A percentile compares a stretch with the other conserved stretches of the same genome.
Conservation (phyloP, 2,113 vertebrate genomes). For the Calonectris borealis region DNA sequence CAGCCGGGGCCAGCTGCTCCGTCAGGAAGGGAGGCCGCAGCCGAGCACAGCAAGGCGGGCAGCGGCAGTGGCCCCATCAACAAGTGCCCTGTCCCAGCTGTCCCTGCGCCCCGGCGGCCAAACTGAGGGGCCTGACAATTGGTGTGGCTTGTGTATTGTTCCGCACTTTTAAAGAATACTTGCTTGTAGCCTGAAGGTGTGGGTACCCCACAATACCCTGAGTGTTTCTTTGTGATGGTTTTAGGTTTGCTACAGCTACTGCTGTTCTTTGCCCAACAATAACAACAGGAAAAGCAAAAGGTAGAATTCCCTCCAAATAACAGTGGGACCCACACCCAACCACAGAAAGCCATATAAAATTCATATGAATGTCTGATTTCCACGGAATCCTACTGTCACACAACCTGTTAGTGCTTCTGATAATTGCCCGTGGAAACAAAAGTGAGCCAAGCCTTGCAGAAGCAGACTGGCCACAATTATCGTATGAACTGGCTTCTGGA, state of each 20-base stretch:
- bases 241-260: not conserved
- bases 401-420: not conserved
- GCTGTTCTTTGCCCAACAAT: not conserved
- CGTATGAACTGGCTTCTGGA: not conserved
- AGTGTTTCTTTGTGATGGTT: not conserved
- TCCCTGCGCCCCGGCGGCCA: not conserved
- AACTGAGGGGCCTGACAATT: not conserved
- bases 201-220: not conserved
- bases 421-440: not conserved
- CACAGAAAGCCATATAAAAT: not conserved
- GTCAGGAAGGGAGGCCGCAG: not conserved
- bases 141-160: not conserved
- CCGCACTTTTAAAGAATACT: rapidly evolving
- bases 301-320: not conserved
- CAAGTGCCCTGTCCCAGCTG: not conserved
- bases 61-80: not conserved
- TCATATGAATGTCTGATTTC: not conserved
- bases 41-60: rapidly evolving
- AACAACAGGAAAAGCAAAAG: not conserved
- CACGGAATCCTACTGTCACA: not conserved
- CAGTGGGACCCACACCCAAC: not conserved
- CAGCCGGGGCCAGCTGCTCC: not conserved
- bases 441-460: not conserved
- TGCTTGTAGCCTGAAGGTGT: not conserved
- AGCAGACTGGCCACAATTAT: no score